Conservation (phyloP, 1,140 invertebrate species). For the Mamestra configurata region DNA sequence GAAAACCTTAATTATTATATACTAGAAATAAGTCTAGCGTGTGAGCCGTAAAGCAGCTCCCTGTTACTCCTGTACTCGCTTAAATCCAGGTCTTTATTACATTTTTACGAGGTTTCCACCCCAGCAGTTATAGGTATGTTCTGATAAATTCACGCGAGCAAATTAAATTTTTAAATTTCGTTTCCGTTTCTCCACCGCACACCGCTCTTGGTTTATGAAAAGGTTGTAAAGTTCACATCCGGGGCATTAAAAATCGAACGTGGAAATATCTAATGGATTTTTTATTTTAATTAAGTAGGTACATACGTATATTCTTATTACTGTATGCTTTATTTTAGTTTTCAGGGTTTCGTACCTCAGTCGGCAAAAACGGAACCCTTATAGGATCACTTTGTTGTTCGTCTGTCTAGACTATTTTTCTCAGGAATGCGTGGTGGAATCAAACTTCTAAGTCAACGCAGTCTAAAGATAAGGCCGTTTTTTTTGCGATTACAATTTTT, state of each 20-base stretch:
- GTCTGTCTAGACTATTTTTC: too few relatives aligned
- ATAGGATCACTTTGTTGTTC: too few relatives aligned
- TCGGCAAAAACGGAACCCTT: too few relatives aligned
- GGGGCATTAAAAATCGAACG: background rate
- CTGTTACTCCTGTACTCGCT: background rate
- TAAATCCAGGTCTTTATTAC: background rate
- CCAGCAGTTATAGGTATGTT: background rate
- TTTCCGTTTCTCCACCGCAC: background rate
- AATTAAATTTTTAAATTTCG: slow-evolving; percentile 10
- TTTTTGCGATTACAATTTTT: too few relatives aligned
- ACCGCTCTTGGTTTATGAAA: background rate
- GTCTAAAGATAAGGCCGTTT: too few relatives aligned
- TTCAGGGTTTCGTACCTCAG: too few relatives aligned
- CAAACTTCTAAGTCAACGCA: too few relatives aligned
- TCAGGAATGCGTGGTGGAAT: too few relatives aligned
- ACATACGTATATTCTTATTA: too few relatives aligned
- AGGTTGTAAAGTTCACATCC: background rate
- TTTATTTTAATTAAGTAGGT: too few relatives aligned
- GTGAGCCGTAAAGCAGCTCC: background rate
- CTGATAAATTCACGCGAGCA: slow-evolving; percentile 3
- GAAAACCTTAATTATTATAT: background rate
- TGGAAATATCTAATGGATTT: background rate
- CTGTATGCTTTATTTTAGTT: too few relatives aligned
- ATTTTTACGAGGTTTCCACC: background rate
- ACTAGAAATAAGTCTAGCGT: background rate